Conservation (phyloP, 1,140 invertebrate genomes). For the Gryon sp. region DNA sequence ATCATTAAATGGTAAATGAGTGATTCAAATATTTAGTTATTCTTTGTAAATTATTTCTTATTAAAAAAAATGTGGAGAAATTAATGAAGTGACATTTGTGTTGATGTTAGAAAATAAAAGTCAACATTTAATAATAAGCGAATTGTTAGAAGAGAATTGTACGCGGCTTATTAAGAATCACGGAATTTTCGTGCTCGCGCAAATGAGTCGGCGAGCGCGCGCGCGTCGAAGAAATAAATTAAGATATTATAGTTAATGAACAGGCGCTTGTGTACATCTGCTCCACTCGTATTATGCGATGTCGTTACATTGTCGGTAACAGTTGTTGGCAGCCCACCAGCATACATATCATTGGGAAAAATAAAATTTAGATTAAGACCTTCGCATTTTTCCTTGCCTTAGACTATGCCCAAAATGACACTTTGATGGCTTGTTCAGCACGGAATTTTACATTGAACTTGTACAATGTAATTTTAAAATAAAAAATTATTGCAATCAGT, state of each 20-base stretch:
- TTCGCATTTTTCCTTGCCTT: not conserved
- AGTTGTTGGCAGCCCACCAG: conserved; percentile 64
- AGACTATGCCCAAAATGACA: conserved; percentile 18
- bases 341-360: conserved; percentile 55
- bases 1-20: too few species aligned
- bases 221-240: conserved; percentile 57
- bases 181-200: conserved; percentile 18
- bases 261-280: conserved; percentile 64
- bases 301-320: conserved; percentile 65
- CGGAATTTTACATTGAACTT: conserved; percentile 12
- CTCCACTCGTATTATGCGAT: conserved; percentile 48
- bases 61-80: too few species aligned
- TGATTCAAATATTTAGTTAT: too few species aligned
- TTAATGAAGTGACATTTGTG: conserved; percentile 14
- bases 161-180: conserved; percentile 33
- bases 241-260: conserved; percentile 61
- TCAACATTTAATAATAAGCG: conserved; percentile 40
- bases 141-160: conserved; percentile 8
- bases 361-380: conserved; percentile 64
- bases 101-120: conserved; percentile 21
- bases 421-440: conserved; percentile 27
- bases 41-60: too few species aligned
- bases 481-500: too few species aligned
- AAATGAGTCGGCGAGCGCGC: conserved; percentile 53
- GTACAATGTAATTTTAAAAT: too few species aligned